Evolutionary conservation across 1,140 invertebrate species (phyloP).

Genomic region (Babylonia areolata): DNA sequence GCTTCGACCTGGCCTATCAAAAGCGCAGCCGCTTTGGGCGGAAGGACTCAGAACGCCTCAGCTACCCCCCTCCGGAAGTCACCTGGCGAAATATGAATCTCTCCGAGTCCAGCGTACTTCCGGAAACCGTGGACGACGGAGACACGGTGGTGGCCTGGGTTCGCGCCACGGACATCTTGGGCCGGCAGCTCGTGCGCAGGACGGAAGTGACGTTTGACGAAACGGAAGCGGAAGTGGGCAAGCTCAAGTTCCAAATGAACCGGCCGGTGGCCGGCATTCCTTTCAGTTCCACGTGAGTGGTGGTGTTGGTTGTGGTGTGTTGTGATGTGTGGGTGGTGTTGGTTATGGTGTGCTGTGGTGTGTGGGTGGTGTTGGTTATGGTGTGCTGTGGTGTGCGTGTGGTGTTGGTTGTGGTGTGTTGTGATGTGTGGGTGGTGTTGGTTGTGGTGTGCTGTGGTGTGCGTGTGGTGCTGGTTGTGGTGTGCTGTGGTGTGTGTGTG

Average conservation of each 20-base stretch:
- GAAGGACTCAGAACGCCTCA: neutral
- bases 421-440: too few species aligned
- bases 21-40: neutral
- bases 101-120: neutral
- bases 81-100: neutral
- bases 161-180: slow-evolving; percentile 39
- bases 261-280: neutral
- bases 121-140: neutral
- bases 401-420: too few species aligned
- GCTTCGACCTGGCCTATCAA: neutral
- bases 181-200: slow-evolving; percentile 4
- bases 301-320: too few species aligned
- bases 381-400: too few species aligned
- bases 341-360: too few species aligned
- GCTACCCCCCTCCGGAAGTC: neutral
- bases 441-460: too few species aligned
- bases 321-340: too few species aligned
- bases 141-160: neutral
- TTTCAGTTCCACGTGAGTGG: neutral
- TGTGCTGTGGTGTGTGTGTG: too few species aligned
- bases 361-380: too few species aligned
- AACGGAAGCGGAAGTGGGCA: neutral
- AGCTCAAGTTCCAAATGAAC: neutral
- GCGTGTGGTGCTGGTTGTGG: too few species aligned
- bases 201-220: slow-evolving; percentile 17